These are phyloP conservation scores for Loriculus beryllinus DNA, from an alignment of 2,797 vertebrate genomes.

Conservation along the genomic window DNA sequence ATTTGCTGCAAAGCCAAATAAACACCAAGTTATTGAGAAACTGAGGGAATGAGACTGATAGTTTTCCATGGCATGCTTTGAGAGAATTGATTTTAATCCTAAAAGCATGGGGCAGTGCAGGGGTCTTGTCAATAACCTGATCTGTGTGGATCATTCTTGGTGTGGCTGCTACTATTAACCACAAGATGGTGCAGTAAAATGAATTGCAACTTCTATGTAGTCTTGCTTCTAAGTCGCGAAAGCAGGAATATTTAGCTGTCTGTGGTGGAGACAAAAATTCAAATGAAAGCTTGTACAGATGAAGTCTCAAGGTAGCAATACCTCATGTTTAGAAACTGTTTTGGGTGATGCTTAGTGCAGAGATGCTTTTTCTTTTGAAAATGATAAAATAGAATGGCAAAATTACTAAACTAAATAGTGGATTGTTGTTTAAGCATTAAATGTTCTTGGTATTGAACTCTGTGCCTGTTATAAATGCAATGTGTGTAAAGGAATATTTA, in stretches of 20 bases:
- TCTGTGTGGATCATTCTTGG: neutral
- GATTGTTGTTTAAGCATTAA: neutral
- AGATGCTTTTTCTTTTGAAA: neutral
- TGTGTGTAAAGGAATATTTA: neutral
- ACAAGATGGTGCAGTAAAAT: conserved; percentile 61
- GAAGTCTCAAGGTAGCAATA: neutral
- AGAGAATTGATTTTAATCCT: neutral
- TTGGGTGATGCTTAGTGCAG: neutral
- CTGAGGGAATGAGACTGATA: neutral
- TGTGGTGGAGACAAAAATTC: neutral
- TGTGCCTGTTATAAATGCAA: neutral
- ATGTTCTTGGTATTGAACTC: neutral
- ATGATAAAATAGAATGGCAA: neutral
- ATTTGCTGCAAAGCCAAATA: neutral
- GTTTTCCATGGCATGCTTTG: neutral
- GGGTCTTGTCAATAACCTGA: neutral
- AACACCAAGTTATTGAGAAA: neutral
- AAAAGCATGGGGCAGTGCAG: accelerated
- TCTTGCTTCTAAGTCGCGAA: neutral
- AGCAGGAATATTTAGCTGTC: neutral
- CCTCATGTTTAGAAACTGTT: neutral
- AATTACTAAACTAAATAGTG: neutral
- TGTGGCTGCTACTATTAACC: conserved; percentile 28
- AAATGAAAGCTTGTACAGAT: neutral
- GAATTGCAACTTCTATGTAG: neutral